These are phyloP conservation scores for Orthosia cruda DNA, from an alignment of 2,888 invertebrate species.

Conservation along the genomic window DNA sequence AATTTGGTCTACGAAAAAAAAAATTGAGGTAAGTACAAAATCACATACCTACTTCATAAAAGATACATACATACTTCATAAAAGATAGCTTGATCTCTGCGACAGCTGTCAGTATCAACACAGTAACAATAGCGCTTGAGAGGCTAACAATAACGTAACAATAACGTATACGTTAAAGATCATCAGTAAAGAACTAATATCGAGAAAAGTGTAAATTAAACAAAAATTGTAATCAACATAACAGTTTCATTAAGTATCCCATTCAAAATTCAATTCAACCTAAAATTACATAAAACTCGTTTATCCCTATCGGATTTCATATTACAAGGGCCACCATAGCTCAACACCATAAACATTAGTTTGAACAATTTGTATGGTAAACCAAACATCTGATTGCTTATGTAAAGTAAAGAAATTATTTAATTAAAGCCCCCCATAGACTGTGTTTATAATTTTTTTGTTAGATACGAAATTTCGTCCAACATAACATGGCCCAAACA, in stretches of 20 bases:
- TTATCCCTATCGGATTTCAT: slow-evolving; percentile 81
- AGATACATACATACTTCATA: no score
- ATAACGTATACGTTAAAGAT: no score
- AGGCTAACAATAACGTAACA: no score
- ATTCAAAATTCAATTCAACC: slow-evolving; percentile 70
- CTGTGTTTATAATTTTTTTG: slow-evolving; percentile 78
- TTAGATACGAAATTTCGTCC: slow-evolving; percentile 54
- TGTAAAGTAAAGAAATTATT: slow-evolving; percentile 78
- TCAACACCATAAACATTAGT: slow-evolving; percentile 77
- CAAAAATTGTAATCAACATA: slow-evolving; percentile 34
- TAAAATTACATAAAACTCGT: slow-evolving; percentile 68
- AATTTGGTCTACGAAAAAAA: no score
- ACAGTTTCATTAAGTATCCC: slow-evolving; percentile 52
- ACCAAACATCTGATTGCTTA: slow-evolving; percentile 61
- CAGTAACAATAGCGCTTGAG: no score
- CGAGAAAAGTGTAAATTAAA: slow-evolving; percentile 7
- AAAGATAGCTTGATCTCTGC: no score
- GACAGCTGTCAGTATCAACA: no score
- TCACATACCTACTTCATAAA: not conserved
- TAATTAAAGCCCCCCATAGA: slow-evolving; percentile 83
- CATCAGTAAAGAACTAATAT: not conserved
- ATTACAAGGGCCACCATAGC: slow-evolving; percentile 75
- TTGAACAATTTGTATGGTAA: slow-evolving; percentile 83
- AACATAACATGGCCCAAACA: slow-evolving; percentile 18
- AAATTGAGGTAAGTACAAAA: no score